Percentiles rank a stretch among this genome's conserved stretches.
phyloP scores from a whole-genome alignment of 2,113 vertebrate genomes.

The Numida meleagris region DNA sequence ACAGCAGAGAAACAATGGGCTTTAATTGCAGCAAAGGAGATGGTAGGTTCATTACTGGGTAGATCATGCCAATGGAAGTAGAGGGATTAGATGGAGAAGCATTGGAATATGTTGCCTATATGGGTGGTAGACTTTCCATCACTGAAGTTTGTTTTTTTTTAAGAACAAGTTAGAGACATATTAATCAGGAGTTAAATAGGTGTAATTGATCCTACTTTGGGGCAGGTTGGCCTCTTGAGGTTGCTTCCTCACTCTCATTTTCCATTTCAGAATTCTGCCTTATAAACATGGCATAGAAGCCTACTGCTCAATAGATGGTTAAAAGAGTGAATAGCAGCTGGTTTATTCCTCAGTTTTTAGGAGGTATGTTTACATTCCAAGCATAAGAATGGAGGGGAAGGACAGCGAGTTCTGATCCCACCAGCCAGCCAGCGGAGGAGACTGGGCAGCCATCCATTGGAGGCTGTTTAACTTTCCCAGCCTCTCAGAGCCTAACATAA shows the following conservation, averaged over 20 bases:
- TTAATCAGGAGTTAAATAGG: constrained; percentile 40
- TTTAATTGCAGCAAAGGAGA: background rate
- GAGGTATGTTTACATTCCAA: constrained; percentile 67
- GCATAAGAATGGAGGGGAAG: constrained; percentile 17
- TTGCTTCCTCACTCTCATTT: background rate
- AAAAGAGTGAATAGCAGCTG: constrained; percentile 46
- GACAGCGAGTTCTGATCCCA: constrained; percentile 52
- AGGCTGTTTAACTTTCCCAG: constrained; percentile 46
- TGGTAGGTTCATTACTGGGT: background rate
- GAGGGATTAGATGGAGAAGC: background rate
- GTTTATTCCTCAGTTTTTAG: constrained; percentile 54
- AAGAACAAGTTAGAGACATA: constrained; percentile 13
- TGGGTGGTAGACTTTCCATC: background rate
- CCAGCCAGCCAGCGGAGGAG: constrained; percentile 32
- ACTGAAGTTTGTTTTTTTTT: background rate
- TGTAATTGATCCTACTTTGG: background rate
- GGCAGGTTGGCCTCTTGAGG: background rate
- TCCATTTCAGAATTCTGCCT: constrained; percentile 46
- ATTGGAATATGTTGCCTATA: background rate
- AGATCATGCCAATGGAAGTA: background rate
- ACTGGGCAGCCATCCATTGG: background rate
- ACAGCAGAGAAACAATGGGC: background rate
- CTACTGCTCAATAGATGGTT: constrained; percentile 42
- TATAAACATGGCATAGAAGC: constrained; percentile 36
- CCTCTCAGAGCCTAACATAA: background rate